Conservation (phyloP, 2,888 invertebrate genomes). For the Sesia bembeciformis region DNA sequence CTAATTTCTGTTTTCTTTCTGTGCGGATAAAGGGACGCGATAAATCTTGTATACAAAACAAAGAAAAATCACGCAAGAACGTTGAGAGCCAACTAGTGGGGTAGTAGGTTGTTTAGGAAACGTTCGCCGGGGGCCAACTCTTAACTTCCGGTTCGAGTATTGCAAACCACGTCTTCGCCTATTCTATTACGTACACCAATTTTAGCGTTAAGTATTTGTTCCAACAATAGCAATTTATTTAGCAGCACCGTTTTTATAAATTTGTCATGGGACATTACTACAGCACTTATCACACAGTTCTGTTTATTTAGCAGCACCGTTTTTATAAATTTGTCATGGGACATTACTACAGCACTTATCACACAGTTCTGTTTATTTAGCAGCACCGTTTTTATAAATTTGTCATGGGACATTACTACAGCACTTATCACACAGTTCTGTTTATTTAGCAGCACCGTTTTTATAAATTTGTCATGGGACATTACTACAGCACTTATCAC, state of each 20-base stretch:
- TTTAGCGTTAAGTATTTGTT: constrained; percentile 15
- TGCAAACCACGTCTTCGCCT: not conserved
- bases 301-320: not conserved
- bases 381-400: not conserved
- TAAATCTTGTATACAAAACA: constrained; percentile 28
- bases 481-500: too few species aligned
- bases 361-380: not conserved
- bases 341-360: too few species aligned
- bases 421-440: too few species aligned
- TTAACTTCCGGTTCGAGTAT: constrained; percentile 20
- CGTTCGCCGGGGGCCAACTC: constrained; percentile 22
- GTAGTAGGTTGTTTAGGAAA: constrained; percentile 29
- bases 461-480: not conserved
- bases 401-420: not conserved
- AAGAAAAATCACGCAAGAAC: constrained; percentile 26
- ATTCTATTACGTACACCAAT: constrained; percentile 11
- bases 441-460: not conserved
- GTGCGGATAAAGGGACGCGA: constrained; percentile 20
- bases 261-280: not conserved
- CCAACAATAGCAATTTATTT: constrained; percentile 1
- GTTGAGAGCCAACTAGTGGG: constrained; percentile 17
- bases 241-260: not conserved
- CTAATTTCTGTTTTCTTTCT: constrained; percentile 24
- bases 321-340: not conserved
- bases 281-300: too few species aligned